Evolutionary conservation across 1,140 invertebrate genomes (phyloP).

Genomic region (Harlomillsia oculata): DNA sequence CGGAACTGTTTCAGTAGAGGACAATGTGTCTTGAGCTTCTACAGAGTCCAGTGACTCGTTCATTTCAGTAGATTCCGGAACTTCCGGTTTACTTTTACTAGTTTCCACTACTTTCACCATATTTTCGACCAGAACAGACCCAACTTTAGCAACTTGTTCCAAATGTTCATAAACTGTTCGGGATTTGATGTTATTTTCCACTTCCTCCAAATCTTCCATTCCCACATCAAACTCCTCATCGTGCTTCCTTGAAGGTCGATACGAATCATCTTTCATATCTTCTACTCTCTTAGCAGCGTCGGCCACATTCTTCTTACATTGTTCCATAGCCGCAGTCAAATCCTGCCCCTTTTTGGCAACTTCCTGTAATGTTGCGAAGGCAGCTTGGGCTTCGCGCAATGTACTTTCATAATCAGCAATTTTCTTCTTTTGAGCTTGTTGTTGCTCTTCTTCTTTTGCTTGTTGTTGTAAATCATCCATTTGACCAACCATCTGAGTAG

Average conservation of each 20-base stretch:
- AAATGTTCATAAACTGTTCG: slow-evolving; percentile 19
- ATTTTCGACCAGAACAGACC: slow-evolving; percentile 2
- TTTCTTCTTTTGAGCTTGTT: neutral
- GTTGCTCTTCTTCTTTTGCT: slow-evolving; percentile 10
- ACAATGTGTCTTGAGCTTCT: neutral
- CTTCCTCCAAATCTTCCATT: too few relatives aligned
- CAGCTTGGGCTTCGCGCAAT: slow-evolving; percentile 15
- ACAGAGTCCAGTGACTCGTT: neutral
- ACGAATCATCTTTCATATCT: neutral
- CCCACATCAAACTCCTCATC: neutral
- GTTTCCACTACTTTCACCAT: slow-evolving; percentile 8
- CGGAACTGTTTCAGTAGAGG: neutral
- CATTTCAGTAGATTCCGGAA: neutral
- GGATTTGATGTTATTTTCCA: too few relatives aligned
- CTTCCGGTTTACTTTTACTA: slow-evolving; percentile 1
- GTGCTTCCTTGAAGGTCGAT: too few relatives aligned
- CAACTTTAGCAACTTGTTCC: slow-evolving; percentile 18
- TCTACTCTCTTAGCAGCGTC: slow-evolving; percentile 1
- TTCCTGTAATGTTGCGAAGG: slow-evolving; percentile 16
- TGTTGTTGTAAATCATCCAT: neutral
- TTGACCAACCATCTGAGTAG: neutral
- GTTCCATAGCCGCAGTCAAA: slow-evolving; percentile 5
- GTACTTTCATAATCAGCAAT: slow-evolving; percentile 11
- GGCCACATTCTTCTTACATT: slow-evolving; percentile 17
- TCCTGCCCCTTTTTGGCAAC: slow-evolving; percentile 16